Conservation (phyloP, 30 jellyfish, hydroid and myxozoan species). For the Turritopsis rubra region DNA sequence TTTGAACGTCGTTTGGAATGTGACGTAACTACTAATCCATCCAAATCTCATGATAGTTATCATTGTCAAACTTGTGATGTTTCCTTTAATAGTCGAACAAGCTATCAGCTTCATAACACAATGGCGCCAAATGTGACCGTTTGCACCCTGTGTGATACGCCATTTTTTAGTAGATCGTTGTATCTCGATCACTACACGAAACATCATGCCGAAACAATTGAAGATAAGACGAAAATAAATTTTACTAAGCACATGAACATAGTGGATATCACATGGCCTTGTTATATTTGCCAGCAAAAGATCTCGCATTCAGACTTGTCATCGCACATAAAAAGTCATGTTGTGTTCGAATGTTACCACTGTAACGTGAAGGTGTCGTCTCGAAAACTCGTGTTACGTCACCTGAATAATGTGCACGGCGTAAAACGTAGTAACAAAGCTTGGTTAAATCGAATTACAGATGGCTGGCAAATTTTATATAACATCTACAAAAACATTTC, state of each 20-base stretch:
- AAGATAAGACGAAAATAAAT: background rate
- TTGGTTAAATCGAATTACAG: background rate
- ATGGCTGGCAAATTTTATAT: background rate
- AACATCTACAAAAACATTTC: background rate
- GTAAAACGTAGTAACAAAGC: background rate
- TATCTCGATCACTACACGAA: background rate
- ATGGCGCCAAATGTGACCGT: background rate
- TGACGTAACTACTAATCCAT: too few species aligned
- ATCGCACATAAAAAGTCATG: slow-evolving; percentile 6
- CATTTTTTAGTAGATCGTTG: background rate
- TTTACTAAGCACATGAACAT: background rate
- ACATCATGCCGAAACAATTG: background rate
- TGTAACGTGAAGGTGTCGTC: slow-evolving; percentile 17
- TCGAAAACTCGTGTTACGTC: background rate
- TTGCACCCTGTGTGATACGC: background rate
- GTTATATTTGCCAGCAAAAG: slow-evolving; percentile 19
- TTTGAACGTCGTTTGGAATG: background rate
- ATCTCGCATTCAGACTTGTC: background rate
- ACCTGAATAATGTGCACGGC: background rate
- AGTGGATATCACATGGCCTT: slow-evolving; percentile 10
- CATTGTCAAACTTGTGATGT: background rate
- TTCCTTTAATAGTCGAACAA: background rate
- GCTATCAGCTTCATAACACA: background rate
- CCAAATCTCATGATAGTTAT: background rate
- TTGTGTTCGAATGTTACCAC: slow-evolving; percentile 15